A percentile compares a stretch with the other conserved stretches of the same genome.
Evolutionary conservation across 1,140 invertebrate species (phyloP).

Genomic region (Parapsyche elsis): DNA sequence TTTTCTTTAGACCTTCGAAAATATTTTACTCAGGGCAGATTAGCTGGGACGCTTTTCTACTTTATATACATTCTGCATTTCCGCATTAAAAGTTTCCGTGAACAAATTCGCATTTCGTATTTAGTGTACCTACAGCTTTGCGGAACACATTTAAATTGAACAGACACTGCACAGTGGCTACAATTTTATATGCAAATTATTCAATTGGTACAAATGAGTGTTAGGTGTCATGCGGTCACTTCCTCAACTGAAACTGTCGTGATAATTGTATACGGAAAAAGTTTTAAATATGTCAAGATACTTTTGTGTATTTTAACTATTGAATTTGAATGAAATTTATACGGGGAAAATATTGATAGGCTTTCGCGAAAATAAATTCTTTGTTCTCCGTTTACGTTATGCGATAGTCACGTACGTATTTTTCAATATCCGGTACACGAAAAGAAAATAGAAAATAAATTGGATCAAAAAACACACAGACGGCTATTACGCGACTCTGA

Average conservation of each 20-base stretch:
- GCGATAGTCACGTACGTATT: too few species aligned
- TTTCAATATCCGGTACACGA: too few species aligned
- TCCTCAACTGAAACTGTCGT: not conserved
- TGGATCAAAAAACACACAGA: not conserved
- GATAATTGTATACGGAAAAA: too few species aligned
- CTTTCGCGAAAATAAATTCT: too few species aligned
- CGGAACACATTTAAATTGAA: too few species aligned
- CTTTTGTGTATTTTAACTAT: too few species aligned
- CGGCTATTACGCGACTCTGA: not conserved
- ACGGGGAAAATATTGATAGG: too few species aligned
- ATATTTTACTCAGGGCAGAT: conserved; percentile 11
- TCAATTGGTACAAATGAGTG: not conserved
- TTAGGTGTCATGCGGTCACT: not conserved
- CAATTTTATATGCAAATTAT: not conserved
- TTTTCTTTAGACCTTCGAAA: conserved; percentile 32
- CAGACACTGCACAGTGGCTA: not conserved
- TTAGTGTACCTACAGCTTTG: too few species aligned
- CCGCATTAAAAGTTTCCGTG: not conserved
- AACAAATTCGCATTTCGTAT: too few species aligned
- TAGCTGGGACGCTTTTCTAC: not conserved
- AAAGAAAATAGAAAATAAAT: not conserved
- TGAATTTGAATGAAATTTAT: too few species aligned
- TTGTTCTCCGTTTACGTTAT: too few species aligned
- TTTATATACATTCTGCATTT: not conserved
- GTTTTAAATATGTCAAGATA: too few species aligned